Evolutionary conservation across 2,113 vertebrate genomes (phyloP).

Genomic region (Pachypanchax playfairii): DNA sequence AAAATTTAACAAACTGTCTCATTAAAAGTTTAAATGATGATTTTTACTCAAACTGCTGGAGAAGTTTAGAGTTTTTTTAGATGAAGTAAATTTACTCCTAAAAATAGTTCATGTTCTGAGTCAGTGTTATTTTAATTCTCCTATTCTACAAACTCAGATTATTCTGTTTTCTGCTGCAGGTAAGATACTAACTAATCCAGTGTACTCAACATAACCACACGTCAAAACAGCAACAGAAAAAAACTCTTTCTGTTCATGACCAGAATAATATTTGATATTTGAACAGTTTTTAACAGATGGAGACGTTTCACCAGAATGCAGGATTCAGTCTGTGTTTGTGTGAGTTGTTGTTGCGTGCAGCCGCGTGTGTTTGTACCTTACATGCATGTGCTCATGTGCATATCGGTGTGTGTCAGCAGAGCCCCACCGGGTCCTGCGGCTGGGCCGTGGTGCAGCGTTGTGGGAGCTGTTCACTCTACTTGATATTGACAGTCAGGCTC

Average conservation of each 20-base stretch:
- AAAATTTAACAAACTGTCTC: too few relatives aligned
- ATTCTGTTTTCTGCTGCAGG: neutral
- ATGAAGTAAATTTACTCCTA: too few relatives aligned
- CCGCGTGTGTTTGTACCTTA: constrained; percentile 28
- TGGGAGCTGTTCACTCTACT: constrained; percentile 72
- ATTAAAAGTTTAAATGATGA: too few relatives aligned
- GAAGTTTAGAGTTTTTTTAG: too few relatives aligned
- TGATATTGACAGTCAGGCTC: constrained; percentile 79
- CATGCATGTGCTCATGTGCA: constrained; percentile 35
- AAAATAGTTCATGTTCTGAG: neutral
- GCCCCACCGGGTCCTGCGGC: constrained; percentile 65
- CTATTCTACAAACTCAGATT: too few relatives aligned
- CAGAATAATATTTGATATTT: neutral
- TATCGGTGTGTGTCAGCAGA: constrained; percentile 58
- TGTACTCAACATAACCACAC: neutral
- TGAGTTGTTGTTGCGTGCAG: constrained; percentile 15
- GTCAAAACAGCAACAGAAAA: too few relatives aligned
- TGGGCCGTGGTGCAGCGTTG: constrained; percentile 72
- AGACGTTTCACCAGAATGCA: constrained; percentile 40
- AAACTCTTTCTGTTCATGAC: neutral
- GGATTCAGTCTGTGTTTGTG: constrained; percentile 8
- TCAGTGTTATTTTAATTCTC: too few relatives aligned
- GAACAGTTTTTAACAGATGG: constrained; percentile 19
- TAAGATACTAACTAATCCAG: neutral
- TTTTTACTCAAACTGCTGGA: too few relatives aligned